Conservation (phyloP, 2,888 invertebrate genomes). For the Biston betularia region DNA sequence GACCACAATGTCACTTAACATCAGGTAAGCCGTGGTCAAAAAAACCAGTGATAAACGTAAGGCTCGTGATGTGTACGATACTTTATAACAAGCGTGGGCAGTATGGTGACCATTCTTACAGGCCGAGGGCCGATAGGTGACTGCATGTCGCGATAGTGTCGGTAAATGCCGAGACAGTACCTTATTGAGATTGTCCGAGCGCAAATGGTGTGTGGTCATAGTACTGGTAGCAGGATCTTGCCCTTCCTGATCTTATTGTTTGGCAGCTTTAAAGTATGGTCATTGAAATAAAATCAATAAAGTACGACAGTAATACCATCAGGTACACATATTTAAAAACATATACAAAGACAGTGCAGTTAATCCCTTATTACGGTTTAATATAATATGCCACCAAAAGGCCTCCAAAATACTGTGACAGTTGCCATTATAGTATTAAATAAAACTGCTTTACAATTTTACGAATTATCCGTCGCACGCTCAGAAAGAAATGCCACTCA, state of each 20-base stretch:
- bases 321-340: too few species aligned
- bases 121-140: conserved; percentile 41
- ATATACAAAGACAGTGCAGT: too few species aligned
- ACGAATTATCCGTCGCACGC: too few species aligned
- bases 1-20: too few species aligned
- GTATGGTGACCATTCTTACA: conserved; percentile 48
- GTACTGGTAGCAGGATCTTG: conserved; percentile 14
- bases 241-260: conserved; percentile 25
- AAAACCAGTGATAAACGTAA: not conserved
- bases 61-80: conserved; percentile 47
- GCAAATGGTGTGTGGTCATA: conserved; percentile 52
- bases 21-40: too few species aligned
- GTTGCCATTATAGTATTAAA: too few species aligned
- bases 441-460: too few species aligned
- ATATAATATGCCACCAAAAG: too few species aligned
- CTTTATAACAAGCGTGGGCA: conserved; percentile 60
- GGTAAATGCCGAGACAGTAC: conserved; percentile 62
- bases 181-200: conserved; percentile 66
- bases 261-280: conserved; percentile 1
- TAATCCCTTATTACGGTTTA: too few species aligned
- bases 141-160: conserved; percentile 70
- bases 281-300: not conserved
- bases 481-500: too few species aligned
- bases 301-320: too few species aligned
- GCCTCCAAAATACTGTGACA: too few species aligned